Evolutionary conservation across 2,113 vertebrate species (phyloP), one percentile per base, ranked within the genome.

Genomic region (Pongo abelii): DNA sequence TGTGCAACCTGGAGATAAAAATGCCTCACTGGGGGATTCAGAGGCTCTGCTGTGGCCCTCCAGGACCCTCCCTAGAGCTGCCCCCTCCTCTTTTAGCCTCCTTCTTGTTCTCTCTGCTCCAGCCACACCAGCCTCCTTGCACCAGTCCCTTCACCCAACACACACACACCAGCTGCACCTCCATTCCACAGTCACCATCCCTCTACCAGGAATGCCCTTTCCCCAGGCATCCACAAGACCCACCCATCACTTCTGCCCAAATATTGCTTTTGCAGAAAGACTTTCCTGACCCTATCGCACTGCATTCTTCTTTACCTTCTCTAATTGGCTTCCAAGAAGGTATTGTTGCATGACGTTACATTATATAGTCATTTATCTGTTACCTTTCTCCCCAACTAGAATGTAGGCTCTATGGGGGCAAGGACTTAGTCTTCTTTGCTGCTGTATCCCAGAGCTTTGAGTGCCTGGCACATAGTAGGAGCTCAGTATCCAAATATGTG

Each of bases 271-370:
- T 84, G 80, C 59, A 69, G 46, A 70, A 96, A 93, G 48, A n/a
- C 38, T 81, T 27, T 91, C 48, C 80, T 74, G 17, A 40, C 35
- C 35, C 14, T 18, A 3, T 52, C n/a, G 72, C 12, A 20, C 61
- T 27, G 27, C 20, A 6, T 48, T 40, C 80, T 78, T 59, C 38
- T 59, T 50, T 72, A 92, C 40, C 48, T 27, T 70, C 50, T 84
- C 43, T 72, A n/a, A 40, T 92, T 80, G 70, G n/a, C 38, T 86
- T 94, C 94, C 32, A 72, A 64, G 83, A 67, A 97, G 55, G 20
- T 72, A 5, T 40, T 8, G 8, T 52, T 55, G 69, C 59, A 43
- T 83, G 32, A 59, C 3, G 0, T 78, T 32, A 13, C 5, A 2
- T 43, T 40, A 25, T 22, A 11, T 25, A 1, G 40, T 35, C 23